Conservation (phyloP, 23 tunicate species). For the Aplidium turbinatum region DNA sequence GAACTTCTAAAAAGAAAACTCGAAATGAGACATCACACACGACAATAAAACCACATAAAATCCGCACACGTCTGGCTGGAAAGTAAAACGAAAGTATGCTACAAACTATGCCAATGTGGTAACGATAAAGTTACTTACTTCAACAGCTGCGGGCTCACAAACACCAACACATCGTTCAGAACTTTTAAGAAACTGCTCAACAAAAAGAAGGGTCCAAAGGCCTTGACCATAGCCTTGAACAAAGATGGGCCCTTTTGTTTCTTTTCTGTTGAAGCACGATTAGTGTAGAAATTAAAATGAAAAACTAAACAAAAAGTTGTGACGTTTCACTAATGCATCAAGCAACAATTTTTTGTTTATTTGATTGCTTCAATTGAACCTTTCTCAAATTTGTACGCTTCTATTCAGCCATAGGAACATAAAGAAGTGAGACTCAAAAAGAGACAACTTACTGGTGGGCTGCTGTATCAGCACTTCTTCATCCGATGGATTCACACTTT, state of each 20-base stretch:
- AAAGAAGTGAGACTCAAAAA: too few species aligned
- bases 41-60: not conserved
- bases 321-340: too few species aligned
- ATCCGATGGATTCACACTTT: too few species aligned
- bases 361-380: too few species aligned
- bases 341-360: too few species aligned
- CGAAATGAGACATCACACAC: not conserved
- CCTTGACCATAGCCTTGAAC: conserved; percentile 38
- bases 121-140: conserved; percentile 34
- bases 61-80: not conserved
- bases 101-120: not conserved
- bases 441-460: conserved; percentile 43
- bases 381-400: too few species aligned
- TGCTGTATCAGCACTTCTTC: conserved; percentile 53
- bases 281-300: too few species aligned
- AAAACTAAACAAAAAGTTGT: too few species aligned
- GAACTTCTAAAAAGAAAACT: too few species aligned
- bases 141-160: conserved; percentile 65
- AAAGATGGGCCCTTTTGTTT: conserved; percentile 39
- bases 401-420: too few species aligned
- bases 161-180: conserved; percentile 48
- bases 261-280: conserved; percentile 6
- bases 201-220: conserved; percentile 72
- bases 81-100: not conserved
- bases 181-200: conserved; percentile 49